These are phyloP conservation scores for Lordiphosa mommai DNA, from an alignment of 1,140 invertebrate species.

Conservation along the genomic window DNA sequence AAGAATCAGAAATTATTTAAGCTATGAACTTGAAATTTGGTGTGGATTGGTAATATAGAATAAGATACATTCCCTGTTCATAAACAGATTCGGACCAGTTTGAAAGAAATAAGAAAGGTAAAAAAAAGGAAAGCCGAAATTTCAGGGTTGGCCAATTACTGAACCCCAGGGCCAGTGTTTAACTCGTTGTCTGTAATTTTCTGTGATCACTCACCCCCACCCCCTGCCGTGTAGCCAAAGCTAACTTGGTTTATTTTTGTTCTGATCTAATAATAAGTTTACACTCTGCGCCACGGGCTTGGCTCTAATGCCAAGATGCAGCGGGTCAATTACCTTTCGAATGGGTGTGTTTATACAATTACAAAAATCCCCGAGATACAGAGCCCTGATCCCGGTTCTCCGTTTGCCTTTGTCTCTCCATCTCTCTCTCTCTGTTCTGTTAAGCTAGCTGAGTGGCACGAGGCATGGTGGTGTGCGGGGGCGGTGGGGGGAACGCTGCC, in stretches of 20 bases:
- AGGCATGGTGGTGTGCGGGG: conserved; percentile 8
- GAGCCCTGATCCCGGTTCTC: conserved; percentile 57
- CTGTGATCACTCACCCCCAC: background rate
- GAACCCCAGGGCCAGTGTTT: too few relatives aligned
- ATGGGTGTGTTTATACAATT: conserved; percentile 58
- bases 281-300: conserved; percentile 9
- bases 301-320: conserved; percentile 24
- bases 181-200: conserved; percentile 15
- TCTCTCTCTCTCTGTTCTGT: background rate
- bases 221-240: conserved; percentile 3
- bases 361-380: conserved; percentile 12
- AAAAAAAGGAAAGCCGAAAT: too few relatives aligned
- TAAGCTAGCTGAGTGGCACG: conserved; percentile 1
- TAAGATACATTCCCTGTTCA: too few relatives aligned
- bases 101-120: too few relatives aligned
- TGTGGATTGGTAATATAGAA: too few relatives aligned
- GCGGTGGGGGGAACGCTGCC: conserved; percentile 54
- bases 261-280: conserved; percentile 9
- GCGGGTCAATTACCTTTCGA: conserved; percentile 73
- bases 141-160: too few relatives aligned
- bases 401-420: background rate
- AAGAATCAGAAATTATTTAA: too few relatives aligned
- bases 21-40: too few relatives aligned
- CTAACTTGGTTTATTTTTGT: conserved; percentile 16
- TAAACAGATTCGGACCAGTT: too few relatives aligned